Conservation (phyloP, 35 echinoderm and acorn worm species). For the Apostichopus parvimensis region DNA sequence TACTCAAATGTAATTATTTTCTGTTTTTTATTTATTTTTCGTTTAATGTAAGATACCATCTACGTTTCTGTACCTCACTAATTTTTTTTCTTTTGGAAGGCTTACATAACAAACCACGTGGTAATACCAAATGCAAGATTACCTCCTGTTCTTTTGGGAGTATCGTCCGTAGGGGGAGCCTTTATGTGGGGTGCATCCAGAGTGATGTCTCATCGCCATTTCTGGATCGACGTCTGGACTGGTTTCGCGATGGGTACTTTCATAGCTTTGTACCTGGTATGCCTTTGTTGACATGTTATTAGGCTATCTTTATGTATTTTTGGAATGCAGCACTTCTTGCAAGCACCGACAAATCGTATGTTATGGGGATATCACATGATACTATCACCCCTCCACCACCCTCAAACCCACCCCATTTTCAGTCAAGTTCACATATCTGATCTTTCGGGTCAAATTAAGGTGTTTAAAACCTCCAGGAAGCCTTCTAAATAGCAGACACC, state of each 20-base stretch:
- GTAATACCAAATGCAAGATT: constrained; percentile 58
- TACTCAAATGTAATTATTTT: not conserved
- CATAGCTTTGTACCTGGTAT: constrained; percentile 73
- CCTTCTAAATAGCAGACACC: too few relatives aligned
- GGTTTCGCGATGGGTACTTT: constrained; percentile 67
- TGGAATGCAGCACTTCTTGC: too few relatives aligned
- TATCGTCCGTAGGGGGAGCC: constrained; percentile 48
- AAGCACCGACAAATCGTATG: too few relatives aligned
- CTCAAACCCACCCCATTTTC: too few relatives aligned
- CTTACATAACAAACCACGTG: constrained; percentile 68
- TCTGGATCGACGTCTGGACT: constrained; percentile 62
- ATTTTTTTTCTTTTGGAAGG: constrained; percentile 14
- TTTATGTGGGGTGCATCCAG: constrained; percentile 71
- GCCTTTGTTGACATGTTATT: not conserved
- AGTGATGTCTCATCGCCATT: constrained; percentile 56
- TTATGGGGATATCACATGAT: too few relatives aligned
- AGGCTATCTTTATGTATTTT: not conserved
- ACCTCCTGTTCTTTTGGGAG: constrained; percentile 57
- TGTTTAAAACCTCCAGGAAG: too few relatives aligned
- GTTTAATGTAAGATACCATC: too few relatives aligned
- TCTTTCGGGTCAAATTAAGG: too few relatives aligned
- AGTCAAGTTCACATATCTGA: too few relatives aligned
- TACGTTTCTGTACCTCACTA: too few relatives aligned
- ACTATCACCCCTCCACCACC: too few relatives aligned
- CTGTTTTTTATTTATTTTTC: too few relatives aligned